Conservation (phyloP, 2,113 vertebrate genomes). For the Hystrix brachyura region DNA sequence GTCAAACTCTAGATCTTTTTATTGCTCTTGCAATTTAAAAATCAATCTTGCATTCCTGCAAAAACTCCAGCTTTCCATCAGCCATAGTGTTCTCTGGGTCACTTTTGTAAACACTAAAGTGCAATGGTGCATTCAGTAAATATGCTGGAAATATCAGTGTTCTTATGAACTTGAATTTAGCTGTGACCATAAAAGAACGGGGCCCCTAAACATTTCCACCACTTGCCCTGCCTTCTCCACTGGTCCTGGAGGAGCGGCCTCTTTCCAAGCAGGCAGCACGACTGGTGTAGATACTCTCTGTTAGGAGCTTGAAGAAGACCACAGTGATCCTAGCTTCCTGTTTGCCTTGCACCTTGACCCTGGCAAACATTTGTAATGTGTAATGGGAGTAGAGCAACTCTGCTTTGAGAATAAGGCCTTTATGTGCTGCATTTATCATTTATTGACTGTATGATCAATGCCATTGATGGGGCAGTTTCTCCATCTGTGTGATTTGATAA, state of each 20-base stretch:
- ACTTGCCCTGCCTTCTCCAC: background rate
- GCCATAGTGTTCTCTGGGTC: rapidly evolving
- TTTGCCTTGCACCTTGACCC: background rate
- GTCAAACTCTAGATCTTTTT: conserved; percentile 60
- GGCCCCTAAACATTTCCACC: no score
- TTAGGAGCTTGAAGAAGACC: background rate
- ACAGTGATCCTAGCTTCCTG: rapidly evolving
- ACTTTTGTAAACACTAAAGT: rapidly evolving
- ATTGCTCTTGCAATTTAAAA: background rate
- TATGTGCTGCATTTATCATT: rapidly evolving
- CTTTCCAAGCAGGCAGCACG: rapidly evolving
- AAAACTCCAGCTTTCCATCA: rapidly evolving
- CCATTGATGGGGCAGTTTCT: background rate
- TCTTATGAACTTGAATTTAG: rapidly evolving
- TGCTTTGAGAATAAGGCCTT: background rate
- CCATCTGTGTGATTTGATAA: rapidly evolving
- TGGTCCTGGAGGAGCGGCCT: background rate
- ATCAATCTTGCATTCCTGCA: background rate
- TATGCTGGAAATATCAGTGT: rapidly evolving
- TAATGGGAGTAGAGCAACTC: rapidly evolving
- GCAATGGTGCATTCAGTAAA: rapidly evolving
- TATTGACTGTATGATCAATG: rapidly evolving
- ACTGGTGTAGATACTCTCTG: rapidly evolving
- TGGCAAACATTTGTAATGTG: background rate
- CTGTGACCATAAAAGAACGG: rapidly evolving